These are phyloP conservation scores for Macroramphosus scolopax DNA, from an alignment of 2,797 vertebrate species.

Conservation along the genomic window DNA sequence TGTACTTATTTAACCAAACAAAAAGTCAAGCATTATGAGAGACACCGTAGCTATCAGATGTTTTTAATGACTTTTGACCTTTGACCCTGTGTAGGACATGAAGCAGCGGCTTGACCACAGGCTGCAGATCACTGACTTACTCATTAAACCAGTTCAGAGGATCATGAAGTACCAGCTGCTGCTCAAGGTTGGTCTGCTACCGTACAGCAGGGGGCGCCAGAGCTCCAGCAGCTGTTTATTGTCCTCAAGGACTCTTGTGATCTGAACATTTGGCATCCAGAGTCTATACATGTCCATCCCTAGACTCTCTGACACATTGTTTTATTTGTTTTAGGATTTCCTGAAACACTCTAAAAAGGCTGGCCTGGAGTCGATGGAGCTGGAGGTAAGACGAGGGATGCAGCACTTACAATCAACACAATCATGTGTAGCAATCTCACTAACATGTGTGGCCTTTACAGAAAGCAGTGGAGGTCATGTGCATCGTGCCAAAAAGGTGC, in stretches of 20 bases:
- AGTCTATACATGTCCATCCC: too few relatives aligned
- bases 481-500: slow-evolving; percentile 94
- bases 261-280: too few relatives aligned
- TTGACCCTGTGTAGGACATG: slow-evolving; percentile 80
- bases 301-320: background rate
- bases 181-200: slow-evolving; percentile 84
- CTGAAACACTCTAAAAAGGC: slow-evolving; percentile 95
- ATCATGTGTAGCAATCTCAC: background rate
- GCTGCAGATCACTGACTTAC: slow-evolving; percentile 91
- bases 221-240: background rate
- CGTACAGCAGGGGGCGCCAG: slow-evolving; percentile 27
- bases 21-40: background rate
- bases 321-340: slow-evolving; percentile 86
- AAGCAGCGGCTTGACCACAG: slow-evolving; percentile 93
- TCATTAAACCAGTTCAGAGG: slow-evolving; percentile 95
- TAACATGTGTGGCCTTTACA: slow-evolving; percentile 47
- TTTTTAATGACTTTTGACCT: slow-evolving; percentile 3
- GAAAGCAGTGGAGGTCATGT: slow-evolving; percentile 98
- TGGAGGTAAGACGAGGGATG: slow-evolving; percentile 82
- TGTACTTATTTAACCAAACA: slow-evolving; percentile 12
- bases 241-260: background rate
- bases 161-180: slow-evolving; percentile 99
- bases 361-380: slow-evolving; percentile 87
- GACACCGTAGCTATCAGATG: too few relatives aligned
- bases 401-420: background rate